Conservation (phyloP, 1,140 invertebrate genomes). For the Helicoverpa zea region DNA sequence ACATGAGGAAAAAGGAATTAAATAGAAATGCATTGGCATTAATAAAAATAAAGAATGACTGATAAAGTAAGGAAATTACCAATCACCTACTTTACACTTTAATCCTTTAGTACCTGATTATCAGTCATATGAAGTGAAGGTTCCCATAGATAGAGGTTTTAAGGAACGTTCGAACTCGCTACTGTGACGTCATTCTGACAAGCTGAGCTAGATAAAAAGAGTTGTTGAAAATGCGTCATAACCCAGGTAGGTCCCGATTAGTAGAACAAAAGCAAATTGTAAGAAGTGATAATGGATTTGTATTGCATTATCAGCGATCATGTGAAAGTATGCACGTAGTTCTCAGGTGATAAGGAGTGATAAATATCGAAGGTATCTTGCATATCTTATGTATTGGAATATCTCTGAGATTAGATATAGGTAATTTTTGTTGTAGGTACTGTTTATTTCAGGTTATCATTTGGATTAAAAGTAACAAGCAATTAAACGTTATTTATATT, state of each 20-base stretch:
- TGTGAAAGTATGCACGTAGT: constrained; percentile 46
- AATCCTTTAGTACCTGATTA: constrained; percentile 8
- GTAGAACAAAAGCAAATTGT: constrained; percentile 52
- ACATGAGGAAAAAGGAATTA: background rate
- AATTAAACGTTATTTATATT: background rate
- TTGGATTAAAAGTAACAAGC: constrained; percentile 5
- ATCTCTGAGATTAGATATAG: background rate
- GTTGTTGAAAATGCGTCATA: constrained; percentile 71
- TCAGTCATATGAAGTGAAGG: background rate
- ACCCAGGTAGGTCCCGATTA: constrained; percentile 61
- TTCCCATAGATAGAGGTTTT: constrained; percentile 13
- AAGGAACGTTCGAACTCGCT: background rate
- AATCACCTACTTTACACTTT: constrained; percentile 9
- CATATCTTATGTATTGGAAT: constrained; percentile 23
- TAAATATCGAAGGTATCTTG: background rate
- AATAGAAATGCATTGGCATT: constrained; percentile 4
- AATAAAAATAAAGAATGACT: background rate
- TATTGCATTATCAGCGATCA: constrained; percentile 21
- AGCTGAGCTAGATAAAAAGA: constrained; percentile 69
- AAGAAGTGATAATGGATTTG: constrained; percentile 7
- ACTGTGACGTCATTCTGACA: constrained; percentile 68
- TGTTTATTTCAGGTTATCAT: constrained; percentile 3
- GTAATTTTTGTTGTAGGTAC: constrained; percentile 1
- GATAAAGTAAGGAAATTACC: background rate
- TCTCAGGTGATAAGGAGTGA: constrained; percentile 29